Evolutionary conservation across 2,888 invertebrate species (phyloP).

Genomic region (Drosophila antonietae): DNA sequence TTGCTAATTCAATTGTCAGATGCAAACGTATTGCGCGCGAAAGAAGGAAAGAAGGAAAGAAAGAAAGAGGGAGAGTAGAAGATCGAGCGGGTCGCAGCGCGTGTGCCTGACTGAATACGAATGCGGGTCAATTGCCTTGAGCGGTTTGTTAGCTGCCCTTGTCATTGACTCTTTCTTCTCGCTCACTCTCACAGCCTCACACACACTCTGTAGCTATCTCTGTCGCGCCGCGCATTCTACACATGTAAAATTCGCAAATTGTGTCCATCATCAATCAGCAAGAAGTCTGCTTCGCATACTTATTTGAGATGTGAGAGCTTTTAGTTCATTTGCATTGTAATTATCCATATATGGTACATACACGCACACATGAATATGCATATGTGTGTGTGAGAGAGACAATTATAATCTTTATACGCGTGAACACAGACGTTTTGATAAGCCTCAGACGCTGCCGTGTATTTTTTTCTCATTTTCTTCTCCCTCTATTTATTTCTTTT

Average conservation of each 20-base stretch:
- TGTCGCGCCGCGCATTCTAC: neutral
- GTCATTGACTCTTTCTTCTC: neutral
- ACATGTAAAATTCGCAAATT: constrained; percentile 10
- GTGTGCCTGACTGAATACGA: constrained; percentile 1
- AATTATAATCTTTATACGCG: constrained; percentile 59
- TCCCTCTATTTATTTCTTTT: neutral
- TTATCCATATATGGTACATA: constrained; percentile 7
- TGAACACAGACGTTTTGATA: constrained; percentile 54
- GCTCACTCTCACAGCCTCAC: too few relatives aligned
- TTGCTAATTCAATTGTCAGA: neutral
- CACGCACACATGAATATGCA: neutral
- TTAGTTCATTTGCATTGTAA: constrained; percentile 15
- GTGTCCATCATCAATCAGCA: constrained; percentile 26
- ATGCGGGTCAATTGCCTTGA: constrained; percentile 22
- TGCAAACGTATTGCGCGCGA: neutral
- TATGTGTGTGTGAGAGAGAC: constrained; percentile 15
- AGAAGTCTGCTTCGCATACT: constrained; percentile 5
- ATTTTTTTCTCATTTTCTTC: neutral
- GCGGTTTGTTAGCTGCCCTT: neutral
- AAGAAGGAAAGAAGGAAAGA: neutral
- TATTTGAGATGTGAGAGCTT: constrained; percentile 3
- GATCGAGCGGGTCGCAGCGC: neutral
- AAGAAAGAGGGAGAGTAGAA: neutral
- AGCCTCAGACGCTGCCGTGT: constrained; percentile 38
- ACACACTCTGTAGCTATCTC: neutral